A percentile compares a stretch with the other conserved stretches of the same genome.
These are phyloP conservation scores for Sphecodes monilicornis DNA, from an alignment of 2,888 invertebrate species.

Conservation along the genomic window DNA sequence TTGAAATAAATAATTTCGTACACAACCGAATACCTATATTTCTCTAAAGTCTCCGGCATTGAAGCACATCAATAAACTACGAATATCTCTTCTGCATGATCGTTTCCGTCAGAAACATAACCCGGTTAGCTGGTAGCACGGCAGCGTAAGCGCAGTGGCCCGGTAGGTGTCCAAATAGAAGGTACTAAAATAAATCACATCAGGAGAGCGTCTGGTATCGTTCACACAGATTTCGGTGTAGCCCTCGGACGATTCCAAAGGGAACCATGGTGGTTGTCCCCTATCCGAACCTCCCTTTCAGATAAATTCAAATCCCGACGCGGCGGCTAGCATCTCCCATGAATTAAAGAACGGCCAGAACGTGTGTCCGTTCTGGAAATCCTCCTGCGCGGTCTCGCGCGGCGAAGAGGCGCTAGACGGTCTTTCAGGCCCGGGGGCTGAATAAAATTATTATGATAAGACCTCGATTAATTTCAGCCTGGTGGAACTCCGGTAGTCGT, in stretches of 20 bases:
- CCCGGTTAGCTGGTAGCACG: neutral
- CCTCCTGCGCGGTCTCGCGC: slow-evolving; percentile 10
- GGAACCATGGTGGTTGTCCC: slow-evolving; percentile 3
- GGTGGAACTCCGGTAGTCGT: slow-evolving; percentile 79
- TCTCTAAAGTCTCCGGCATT: neutral
- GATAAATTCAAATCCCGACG: slow-evolving; percentile 49
- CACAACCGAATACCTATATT: neutral
- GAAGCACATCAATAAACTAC: neutral
- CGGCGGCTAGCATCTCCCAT: slow-evolving; percentile 52
- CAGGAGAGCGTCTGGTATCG: neutral
- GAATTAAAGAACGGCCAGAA: slow-evolving; percentile 40
- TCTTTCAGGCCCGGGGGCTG: slow-evolving; percentile 70
- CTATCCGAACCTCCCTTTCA: slow-evolving; percentile 45
- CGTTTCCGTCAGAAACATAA: neutral
- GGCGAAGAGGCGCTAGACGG: slow-evolving; percentile 47
- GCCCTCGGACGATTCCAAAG: neutral
- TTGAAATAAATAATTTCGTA: too few species aligned
- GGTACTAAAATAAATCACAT: neutral
- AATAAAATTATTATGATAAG: slow-evolving; percentile 83
- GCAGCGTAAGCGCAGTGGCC: neutral
- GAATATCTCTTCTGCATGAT: neutral
- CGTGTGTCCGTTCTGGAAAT: neutral
- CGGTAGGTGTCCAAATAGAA: slow-evolving; percentile 7
- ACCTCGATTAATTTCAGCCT: slow-evolving; percentile 81
- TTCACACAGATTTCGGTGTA: neutral